Conservation (phyloP, 53 echinoderm and acorn worm genomes). For the Holothuria leucospilota region DNA sequence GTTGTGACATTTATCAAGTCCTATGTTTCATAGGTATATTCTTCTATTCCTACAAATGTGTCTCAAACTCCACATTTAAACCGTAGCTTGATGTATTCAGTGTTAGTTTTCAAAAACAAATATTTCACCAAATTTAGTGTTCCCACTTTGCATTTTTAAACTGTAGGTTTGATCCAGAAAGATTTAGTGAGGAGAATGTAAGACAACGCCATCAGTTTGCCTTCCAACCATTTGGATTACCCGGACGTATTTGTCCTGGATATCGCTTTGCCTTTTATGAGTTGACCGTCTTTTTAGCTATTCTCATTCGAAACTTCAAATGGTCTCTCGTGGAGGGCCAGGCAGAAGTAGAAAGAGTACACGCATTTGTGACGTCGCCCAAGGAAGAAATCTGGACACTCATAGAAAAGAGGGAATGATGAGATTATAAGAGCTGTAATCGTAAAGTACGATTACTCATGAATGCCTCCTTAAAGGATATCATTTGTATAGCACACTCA, state of each 20-base stretch:
- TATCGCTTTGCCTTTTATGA: slow-evolving; percentile 73
- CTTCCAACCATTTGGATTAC: slow-evolving; percentile 83
- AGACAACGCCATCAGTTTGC: slow-evolving; percentile 60
- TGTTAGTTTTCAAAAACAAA: no score
- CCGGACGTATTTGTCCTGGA: slow-evolving; percentile 81
- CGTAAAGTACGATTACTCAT: no score
- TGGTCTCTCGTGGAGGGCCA: slow-evolving; percentile 73
- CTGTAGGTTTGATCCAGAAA: slow-evolving; percentile 79
- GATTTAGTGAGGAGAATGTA: slow-evolving; percentile 70
- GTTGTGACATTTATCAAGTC: no score
- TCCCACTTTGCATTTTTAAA: no score
- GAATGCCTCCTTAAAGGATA: no score
- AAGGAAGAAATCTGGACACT: slow-evolving; percentile 20
- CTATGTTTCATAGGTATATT: no score
- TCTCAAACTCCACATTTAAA: no score
- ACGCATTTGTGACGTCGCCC: slow-evolving; percentile 60
- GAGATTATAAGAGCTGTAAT: not conserved
- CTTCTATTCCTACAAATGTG: no score
- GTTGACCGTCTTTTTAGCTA: slow-evolving; percentile 62
- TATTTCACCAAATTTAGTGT: no score
- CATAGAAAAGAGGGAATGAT: not conserved
- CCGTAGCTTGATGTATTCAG: no score
- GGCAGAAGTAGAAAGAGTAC: slow-evolving; percentile 37
- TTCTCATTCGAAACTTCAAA: slow-evolving; percentile 67
- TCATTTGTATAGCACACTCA: no score